Base-by-base conservation (phyloP, 2,888 invertebrate species). In the Thalpophila matura region DNA sequence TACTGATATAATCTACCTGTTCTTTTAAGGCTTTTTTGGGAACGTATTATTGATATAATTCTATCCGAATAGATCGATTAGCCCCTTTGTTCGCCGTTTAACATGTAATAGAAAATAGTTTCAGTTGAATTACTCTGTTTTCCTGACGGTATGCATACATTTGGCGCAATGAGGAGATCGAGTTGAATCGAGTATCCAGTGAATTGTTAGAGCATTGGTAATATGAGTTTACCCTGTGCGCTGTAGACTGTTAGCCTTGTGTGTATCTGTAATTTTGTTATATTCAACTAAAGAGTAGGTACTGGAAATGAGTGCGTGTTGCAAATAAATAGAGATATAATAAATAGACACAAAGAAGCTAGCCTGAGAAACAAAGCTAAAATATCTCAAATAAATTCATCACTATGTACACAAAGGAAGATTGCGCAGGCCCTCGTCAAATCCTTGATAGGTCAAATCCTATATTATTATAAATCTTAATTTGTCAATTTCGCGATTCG, bases 131-230 rank as follows among this genome's bases (percentile, higher is more conserved):
- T 5, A 14, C n/a, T 29, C 9, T 16, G 26, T 20, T 9, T 10
- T 35, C 22, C 7, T 14, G 16, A 20, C 59, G 22, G 31, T 46
- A 12, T 26, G 35, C 16, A n/a, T 18, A 43, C 12, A 4, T 49
- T 61, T 10, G 22, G 7, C 22, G 9, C 10, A 50, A 38, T 61
- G 37, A 37, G 12, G 22, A 37, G 14, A 62, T 50, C 22, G 14
- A 43, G 37, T 49, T 18, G 31, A 12, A 62, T 50, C 22, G 14
- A 43, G 37, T 49, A 33, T 33, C 43, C 24, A 38, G 26, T 16
- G 27, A 43, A 50, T 50, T 59, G 18, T 31, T 10, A 1, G 16
- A 14, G 10, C 62, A 24, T 38, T 33, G 38, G 37, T 37, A 69
- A 45, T 10, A 45, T 1, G 22, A 50, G 31, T 18, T 26, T 43